Evolutionary conservation across 2,113 vertebrate genomes (phyloP).

Genomic region (Chelonoidis abingdonii): DNA sequence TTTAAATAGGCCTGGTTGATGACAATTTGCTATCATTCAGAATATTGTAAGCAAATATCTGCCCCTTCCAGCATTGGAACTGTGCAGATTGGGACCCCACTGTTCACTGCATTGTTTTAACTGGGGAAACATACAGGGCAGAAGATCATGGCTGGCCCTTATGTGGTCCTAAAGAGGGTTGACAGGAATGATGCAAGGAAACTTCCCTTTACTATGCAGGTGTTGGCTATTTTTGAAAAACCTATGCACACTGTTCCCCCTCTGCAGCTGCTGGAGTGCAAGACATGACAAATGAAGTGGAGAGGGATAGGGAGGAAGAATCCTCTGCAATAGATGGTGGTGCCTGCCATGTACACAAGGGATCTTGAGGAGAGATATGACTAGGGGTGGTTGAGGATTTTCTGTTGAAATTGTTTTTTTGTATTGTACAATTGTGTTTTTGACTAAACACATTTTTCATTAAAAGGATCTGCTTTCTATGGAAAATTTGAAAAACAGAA

Average conservation of each 20-base stretch:
- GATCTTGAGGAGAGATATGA: not conserved
- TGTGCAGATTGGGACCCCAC: not conserved
- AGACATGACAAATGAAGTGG: not conserved
- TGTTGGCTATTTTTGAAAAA: not conserved
- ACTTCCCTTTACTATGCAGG: not conserved
- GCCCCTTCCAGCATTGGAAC: not conserved
- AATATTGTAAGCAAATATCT: not conserved
- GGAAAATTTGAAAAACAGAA: not conserved
- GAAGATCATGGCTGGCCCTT: not conserved
- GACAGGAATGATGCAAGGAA: not conserved
- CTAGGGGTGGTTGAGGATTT: not conserved
- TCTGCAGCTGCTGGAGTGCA: not conserved
- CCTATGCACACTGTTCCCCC: not conserved
- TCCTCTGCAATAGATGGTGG: not conserved
- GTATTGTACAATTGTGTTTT: not conserved
- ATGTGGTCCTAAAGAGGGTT: not conserved
- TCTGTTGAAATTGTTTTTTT: not conserved
- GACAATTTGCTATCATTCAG: not conserved
- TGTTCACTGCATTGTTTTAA: not conserved
- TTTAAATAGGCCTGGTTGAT: not conserved
- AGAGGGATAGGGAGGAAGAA: too few relatives aligned
- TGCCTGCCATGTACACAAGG: not conserved
- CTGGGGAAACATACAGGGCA: not conserved
- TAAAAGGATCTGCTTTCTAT: not conserved
- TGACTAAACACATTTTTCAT: not conserved